Evolutionary conservation across 2,888 invertebrate genomes (phyloP).

Genomic region (Ectobius pallidus): DNA sequence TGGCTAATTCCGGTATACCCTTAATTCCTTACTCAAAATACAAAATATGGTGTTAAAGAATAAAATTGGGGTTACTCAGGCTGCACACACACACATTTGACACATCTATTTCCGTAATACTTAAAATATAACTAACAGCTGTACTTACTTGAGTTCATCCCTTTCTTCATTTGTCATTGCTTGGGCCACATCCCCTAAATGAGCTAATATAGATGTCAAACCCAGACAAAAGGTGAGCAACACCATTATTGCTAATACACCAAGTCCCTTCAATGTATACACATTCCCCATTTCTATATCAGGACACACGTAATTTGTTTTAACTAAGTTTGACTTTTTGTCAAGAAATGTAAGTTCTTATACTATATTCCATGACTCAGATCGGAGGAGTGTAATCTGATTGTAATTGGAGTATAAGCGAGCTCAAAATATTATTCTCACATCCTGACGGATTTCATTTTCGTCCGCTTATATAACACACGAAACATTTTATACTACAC

Average conservation of each 20-base stretch:
- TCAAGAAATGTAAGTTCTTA: conserved; percentile 17
- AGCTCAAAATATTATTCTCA: background rate
- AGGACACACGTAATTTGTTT: conserved; percentile 4
- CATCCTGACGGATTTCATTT: conserved; percentile 20
- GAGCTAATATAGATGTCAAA: conserved; percentile 37
- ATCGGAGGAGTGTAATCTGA: too few species aligned
- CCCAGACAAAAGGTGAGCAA: conserved; percentile 32
- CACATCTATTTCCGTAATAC: too few species aligned
- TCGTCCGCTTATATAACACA: conserved; percentile 17
- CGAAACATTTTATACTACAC: conserved; percentile 13
- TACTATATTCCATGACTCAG: background rate
- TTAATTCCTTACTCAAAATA: too few species aligned
- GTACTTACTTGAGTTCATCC: conserved; percentile 65
- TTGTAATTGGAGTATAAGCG: background rate
- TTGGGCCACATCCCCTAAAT: conserved; percentile 42
- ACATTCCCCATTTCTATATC: conserved; percentile 29
- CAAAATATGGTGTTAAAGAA: too few species aligned
- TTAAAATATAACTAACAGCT: too few species aligned
- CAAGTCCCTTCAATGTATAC: background rate
- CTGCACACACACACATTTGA: too few species aligned
- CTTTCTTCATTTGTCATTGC: conserved; percentile 70
- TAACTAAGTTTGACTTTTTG: conserved; percentile 10
- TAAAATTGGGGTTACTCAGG: too few species aligned
- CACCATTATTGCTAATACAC: conserved; percentile 27
- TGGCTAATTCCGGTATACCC: too few species aligned